Conservation (phyloP, 2,797 vertebrate species). For the Monodelphis domestica region DNA sequence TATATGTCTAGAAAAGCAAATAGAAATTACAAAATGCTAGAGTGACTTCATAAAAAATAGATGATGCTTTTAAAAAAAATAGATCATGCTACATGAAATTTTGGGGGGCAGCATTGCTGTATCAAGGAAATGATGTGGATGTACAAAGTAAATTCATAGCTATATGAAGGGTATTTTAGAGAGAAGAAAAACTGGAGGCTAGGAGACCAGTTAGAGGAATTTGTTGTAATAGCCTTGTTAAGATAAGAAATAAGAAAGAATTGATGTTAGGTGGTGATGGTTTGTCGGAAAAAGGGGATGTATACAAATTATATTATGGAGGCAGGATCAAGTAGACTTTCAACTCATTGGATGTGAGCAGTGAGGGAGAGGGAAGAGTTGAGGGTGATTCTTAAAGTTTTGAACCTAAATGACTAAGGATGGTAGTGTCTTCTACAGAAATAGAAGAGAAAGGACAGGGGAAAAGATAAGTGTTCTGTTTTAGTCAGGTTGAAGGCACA, state of each 20-base stretch:
- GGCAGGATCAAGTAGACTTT: not conserved
- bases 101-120: too few relatives aligned
- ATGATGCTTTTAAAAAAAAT: too few relatives aligned
- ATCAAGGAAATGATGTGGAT: not conserved
- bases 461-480: not conserved
- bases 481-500: not conserved
- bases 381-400: not conserved
- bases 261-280: not conserved
- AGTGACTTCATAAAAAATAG: not conserved
- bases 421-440: not conserved
- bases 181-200: not conserved
- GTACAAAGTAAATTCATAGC: too few relatives aligned
- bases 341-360: not conserved
- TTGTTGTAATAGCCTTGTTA: not conserved
- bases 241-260: not conserved
- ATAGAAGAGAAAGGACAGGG: not conserved
- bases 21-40: not conserved
- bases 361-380: not conserved
- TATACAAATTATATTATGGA: not conserved
- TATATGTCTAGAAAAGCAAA: not conserved
- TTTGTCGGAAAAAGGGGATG: not conserved
- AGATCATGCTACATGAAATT: not conserved
- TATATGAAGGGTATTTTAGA: not conserved
- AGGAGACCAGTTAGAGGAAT: not conserved
- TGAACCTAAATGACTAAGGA: not conserved